These are phyloP conservation scores for Polyodon spathula DNA, from an alignment of 2,113 vertebrate species.

Conservation along the genomic window DNA sequence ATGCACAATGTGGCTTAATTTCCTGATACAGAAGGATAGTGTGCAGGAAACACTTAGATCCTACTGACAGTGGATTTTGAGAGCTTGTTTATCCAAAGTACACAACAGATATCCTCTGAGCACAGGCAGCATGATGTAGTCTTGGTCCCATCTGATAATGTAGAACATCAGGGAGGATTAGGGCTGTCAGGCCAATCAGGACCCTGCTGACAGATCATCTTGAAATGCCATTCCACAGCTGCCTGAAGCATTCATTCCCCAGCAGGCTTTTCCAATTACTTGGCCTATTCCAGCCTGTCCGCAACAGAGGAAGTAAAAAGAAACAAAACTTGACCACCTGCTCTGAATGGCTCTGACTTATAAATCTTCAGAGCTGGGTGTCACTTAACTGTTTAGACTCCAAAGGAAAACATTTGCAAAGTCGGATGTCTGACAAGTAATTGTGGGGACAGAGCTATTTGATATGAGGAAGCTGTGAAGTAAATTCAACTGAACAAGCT, in stretches of 20 bases:
- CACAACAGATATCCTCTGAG: constrained; percentile 25
- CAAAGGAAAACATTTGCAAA: constrained; percentile 10
- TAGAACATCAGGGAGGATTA: constrained; percentile 68
- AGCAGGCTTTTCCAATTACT: constrained; percentile 49
- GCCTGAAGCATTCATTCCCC: constrained; percentile 59
- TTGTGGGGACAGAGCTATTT: not conserved
- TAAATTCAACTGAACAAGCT: not conserved
- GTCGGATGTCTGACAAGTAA: constrained; percentile 7
- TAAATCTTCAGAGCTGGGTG: constrained; percentile 29
- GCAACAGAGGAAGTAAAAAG: constrained; percentile 43
- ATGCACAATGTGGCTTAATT: constrained; percentile 39
- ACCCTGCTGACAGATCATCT: constrained; percentile 59
- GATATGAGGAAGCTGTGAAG: constrained; percentile 2
- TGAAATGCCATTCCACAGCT: constrained; percentile 66
- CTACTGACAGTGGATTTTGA: constrained; percentile 45
- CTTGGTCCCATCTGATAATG: constrained; percentile 60
- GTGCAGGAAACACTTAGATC: constrained; percentile 50
- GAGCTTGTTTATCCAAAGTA: constrained; percentile 43
- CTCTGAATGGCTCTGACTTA: constrained; percentile 47
- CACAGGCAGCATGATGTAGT: constrained; percentile 33
- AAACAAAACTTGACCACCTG: constrained; percentile 64
- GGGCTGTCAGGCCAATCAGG: constrained; percentile 52
- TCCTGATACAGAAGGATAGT: constrained; percentile 50
- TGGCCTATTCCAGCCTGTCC: constrained; percentile 40
- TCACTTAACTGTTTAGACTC: constrained; percentile 4